phyloP scores from a whole-genome alignment of 2,797 vertebrate genomes.

The Mareca strepera region DNA sequence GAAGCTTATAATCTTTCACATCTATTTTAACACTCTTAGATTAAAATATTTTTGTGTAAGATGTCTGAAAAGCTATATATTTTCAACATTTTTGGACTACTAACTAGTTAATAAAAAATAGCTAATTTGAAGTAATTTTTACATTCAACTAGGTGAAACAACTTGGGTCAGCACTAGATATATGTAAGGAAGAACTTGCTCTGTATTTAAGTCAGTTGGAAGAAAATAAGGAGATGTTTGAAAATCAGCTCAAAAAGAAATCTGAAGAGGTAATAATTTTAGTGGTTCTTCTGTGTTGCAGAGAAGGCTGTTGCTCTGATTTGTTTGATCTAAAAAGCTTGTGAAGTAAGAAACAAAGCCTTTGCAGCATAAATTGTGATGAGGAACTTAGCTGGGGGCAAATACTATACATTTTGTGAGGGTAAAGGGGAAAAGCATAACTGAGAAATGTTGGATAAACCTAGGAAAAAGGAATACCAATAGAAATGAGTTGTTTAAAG shows the following conservation, averaged over 20 bases:
- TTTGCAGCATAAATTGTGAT: background rate
- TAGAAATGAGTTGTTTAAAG: background rate
- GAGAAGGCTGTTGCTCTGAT: background rate
- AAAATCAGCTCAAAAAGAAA: constrained; percentile 84
- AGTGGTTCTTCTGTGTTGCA: background rate
- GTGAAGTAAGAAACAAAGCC: background rate
- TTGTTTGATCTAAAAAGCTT: background rate
- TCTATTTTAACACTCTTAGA: background rate
- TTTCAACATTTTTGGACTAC: background rate
- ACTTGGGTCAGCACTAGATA: constrained; percentile 83
- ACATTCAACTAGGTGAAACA: constrained; percentile 80
- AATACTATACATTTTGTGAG: background rate
- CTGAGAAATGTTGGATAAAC: background rate
- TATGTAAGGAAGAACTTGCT: constrained; percentile 86
- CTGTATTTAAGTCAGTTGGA: constrained; percentile 83
- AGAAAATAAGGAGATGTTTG: constrained; percentile 82
- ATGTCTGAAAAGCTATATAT: too few relatives aligned
- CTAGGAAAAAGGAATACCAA: background rate
- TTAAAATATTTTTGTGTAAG: background rate
- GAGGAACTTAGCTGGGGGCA: background rate
- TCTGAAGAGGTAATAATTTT: constrained; percentile 83
- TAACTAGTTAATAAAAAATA: background rate
- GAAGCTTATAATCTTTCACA: background rate
- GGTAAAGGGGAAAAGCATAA: background rate
- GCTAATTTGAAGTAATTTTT: background rate